Evolutionary conservation across 2,888 invertebrate genomes (phyloP).

Genomic region (Oxyscelio sp.): DNA sequence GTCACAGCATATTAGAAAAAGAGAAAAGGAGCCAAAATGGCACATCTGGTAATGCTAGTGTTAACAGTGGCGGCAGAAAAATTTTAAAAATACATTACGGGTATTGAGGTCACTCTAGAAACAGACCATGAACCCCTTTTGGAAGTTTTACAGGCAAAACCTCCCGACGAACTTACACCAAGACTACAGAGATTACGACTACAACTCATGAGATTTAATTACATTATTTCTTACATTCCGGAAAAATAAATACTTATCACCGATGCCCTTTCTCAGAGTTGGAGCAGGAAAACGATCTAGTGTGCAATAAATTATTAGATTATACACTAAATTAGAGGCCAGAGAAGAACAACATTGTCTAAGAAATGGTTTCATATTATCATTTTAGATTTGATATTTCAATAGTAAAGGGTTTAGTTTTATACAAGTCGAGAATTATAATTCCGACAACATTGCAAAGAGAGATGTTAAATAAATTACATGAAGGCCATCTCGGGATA

Average conservation of each 20-base stretch:
- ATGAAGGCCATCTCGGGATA: not conserved
- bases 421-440: slow-evolving; percentile 3
- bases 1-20: too few species aligned
- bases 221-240: slow-evolving; percentile 78
- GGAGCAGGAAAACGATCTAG: not conserved
- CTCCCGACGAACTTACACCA: slow-evolving; percentile 82
- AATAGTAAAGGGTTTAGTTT: not conserved
- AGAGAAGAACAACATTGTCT: not conserved
- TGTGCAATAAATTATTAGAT: not conserved
- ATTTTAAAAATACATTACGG: too few species aligned
- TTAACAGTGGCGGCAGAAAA: too few species aligned
- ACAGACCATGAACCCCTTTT: too few species aligned
- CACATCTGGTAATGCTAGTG: too few species aligned
- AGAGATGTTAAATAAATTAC: slow-evolving; percentile 4
- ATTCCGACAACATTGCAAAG: not conserved
- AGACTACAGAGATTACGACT: slow-evolving; percentile 83
- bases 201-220: slow-evolving; percentile 79
- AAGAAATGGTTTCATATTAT: not conserved
- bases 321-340: not conserved
- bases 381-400: not conserved
- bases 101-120: too few species aligned
- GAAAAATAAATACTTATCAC: slow-evolving; percentile 80
- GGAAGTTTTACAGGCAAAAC: slow-evolving; percentile 82
- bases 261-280: slow-evolving; percentile 79
- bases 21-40: too few species aligned